These are phyloP conservation scores for Epinotia demarniana DNA, from an alignment of 2,888 invertebrate species.

Conservation along the genomic window DNA sequence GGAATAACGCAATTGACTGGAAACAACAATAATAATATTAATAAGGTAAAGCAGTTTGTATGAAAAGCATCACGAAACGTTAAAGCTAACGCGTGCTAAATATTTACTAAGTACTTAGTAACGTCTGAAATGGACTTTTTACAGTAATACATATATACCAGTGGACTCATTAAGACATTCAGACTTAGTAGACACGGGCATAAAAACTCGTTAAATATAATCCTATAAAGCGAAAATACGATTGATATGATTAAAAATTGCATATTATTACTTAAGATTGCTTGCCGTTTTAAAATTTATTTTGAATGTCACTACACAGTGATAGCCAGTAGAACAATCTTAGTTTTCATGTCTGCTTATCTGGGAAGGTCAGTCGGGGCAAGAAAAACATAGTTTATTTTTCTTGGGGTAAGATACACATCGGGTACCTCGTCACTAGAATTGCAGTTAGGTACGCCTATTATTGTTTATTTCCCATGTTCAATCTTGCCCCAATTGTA, in stretches of 20 bases:
- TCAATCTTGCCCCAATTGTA: neutral
- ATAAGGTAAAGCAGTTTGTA: too few relatives aligned
- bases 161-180: neutral
- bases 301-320: slow-evolving; percentile 11
- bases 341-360: slow-evolving; percentile 10
- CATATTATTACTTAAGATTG: slow-evolving; percentile 51
- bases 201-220: slow-evolving; percentile 17
- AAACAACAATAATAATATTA: too few relatives aligned
- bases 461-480: neutral
- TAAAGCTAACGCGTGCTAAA: too few relatives aligned
- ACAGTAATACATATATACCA: too few relatives aligned
- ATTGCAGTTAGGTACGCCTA: neutral
- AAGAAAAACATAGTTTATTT: neutral
- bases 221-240: slow-evolving; percentile 33
- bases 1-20: too few relatives aligned
- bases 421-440: neutral
- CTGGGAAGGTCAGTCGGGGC: neutral
- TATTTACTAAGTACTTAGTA: too few relatives aligned
- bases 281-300: slow-evolving; percentile 38
- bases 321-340: slow-evolving; percentile 5
- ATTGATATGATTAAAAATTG: slow-evolving; percentile 66
- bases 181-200: neutral
- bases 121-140: too few relatives aligned
- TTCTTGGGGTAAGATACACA: neutral
- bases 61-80: too few relatives aligned